Evolutionary conservation across 2,113 vertebrate genomes (phyloP), one percentile per base, ranked within the genome.

Genomic region (Maccullochella peelii): DNA sequence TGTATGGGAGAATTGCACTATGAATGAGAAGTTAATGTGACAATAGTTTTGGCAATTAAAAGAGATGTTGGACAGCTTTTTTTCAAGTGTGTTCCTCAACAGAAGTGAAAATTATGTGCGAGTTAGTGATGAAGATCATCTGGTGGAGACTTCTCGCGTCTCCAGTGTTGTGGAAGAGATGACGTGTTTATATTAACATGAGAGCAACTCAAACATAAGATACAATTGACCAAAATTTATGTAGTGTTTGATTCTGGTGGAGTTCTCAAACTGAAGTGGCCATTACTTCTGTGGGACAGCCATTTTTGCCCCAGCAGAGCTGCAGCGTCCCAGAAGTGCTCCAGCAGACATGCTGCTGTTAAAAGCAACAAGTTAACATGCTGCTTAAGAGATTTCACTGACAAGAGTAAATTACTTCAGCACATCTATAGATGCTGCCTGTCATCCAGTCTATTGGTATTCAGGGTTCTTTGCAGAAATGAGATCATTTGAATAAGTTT

Each of bases 211-310:
- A 12, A 61, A 77, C 73, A 73, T 21, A 1, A 70, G 62, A 61
- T 38, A 65, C 61, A 80, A 79, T 85, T 80, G 44, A 71, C 33
- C 12, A 67, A 54, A 88, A 88, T 90, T 92, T 81, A 93, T 92
- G 86, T 73, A 16, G 63, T 82, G 70, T 86, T 90, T 79, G 79
- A 75, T 79, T 84, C 67, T 49, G 58, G 47, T 57, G 85, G 16
- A 62, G 83, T 80, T 74, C 44, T 85, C 33, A 9, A 70, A 78
- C 77, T 89, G 80, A 89, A 91, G 91, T 91, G 90, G 90, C 82
- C 79, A 68, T 83, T 79, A 88, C 73, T 61, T 83, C n/a, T 83
- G 27, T 1, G 10, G 44, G 65, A 33, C 10, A 49, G 15, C 73
- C 0, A 36, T 40, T 86, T 75, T 16, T 77, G 52, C 70, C 47